Conservation (phyloP, 2,113 vertebrate species). For the Sinosuthora webbiana region DNA sequence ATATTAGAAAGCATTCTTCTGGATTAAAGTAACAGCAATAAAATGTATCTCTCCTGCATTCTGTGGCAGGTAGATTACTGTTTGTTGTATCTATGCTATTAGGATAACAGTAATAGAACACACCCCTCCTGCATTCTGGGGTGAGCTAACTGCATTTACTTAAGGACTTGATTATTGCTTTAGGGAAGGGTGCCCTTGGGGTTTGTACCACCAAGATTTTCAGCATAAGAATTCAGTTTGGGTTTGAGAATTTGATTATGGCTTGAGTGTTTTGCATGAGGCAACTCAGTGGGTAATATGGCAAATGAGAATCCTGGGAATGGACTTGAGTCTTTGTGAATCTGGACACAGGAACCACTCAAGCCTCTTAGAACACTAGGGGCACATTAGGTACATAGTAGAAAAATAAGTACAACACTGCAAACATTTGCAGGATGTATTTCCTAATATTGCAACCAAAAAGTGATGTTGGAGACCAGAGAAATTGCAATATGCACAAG, state of each 20-base stretch:
- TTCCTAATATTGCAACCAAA: background rate
- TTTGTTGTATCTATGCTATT: background rate
- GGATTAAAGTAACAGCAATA: background rate
- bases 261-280: background rate
- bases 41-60: background rate
- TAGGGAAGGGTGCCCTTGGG: background rate
- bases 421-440: background rate
- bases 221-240: background rate
- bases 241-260: background rate
- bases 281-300: background rate
- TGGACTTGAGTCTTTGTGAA: background rate
- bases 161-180: background rate
- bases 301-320: background rate
- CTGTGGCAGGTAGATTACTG: background rate
- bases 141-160: background rate
- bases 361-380: background rate
- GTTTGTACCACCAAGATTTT: background rate
- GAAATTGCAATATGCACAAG: background rate
- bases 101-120: background rate
- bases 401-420: background rate
- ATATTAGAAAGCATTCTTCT: background rate
- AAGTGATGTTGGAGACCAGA: background rate
- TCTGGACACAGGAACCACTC: background rate
- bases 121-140: background rate
- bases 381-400: background rate